These are phyloP conservation scores for Zaprionus tsacasi DNA, from an alignment of 1,140 invertebrate genomes.

Conservation along the genomic window DNA sequence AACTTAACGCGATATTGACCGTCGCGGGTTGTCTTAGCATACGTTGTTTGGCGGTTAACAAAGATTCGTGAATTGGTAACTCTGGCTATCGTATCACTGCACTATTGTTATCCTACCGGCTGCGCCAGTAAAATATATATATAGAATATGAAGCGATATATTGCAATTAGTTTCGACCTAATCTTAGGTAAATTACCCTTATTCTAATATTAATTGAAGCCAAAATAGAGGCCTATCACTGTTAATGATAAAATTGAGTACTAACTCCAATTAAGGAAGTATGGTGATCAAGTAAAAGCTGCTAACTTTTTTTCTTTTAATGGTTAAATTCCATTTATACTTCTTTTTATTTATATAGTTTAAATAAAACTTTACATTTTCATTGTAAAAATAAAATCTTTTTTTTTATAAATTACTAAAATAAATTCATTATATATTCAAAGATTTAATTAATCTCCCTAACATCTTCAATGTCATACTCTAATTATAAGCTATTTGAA, in stretches of 20 bases:
- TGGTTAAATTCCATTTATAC: constrained; percentile 85
- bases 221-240: constrained; percentile 85
- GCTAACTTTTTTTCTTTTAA: constrained; percentile 85
- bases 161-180: constrained; percentile 87
- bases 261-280: constrained; percentile 84
- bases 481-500: constrained; percentile 87
- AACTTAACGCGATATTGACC: too few species aligned
- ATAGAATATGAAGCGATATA: constrained; percentile 85
- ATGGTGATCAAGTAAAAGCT: constrained; percentile 84
- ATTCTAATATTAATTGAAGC: constrained; percentile 85
- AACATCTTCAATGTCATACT: constrained; percentile 87
- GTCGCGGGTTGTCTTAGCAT: too few species aligned
- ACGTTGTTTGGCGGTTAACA: too few species aligned
- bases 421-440: constrained; percentile 61
- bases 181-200: constrained; percentile 85
- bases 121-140: too few species aligned
- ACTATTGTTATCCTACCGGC: too few species aligned
- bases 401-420: constrained; percentile 84
- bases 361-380: too few species aligned
- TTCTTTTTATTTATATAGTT: constrained; percentile 62
- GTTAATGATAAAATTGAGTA: constrained; percentile 59
- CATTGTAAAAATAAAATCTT: constrained; percentile 84
- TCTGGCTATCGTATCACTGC: too few species aligned
- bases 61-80: too few species aligned
- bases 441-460: constrained; percentile 83